These are phyloP conservation scores for Leucoraja ocellata DNA, from an alignment of 2,797 vertebrate species.

Conservation along the genomic window DNA sequence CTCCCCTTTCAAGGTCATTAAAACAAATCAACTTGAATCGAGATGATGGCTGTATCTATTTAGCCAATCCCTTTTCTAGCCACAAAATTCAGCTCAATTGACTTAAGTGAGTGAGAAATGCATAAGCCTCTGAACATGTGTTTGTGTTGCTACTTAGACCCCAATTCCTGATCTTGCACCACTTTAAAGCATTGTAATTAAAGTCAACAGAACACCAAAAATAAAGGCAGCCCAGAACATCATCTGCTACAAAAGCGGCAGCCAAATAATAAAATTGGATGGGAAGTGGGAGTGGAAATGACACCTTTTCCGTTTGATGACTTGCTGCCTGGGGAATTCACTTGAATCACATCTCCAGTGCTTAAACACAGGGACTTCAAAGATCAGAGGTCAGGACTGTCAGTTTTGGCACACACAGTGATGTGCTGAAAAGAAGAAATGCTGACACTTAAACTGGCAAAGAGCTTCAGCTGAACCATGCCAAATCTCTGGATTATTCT, in stretches of 20 bases:
- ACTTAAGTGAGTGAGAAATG: neutral
- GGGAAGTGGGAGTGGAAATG: slow-evolving; percentile 34
- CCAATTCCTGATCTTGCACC: neutral
- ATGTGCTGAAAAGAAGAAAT: slow-evolving; percentile 32
- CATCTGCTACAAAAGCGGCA: slow-evolving; percentile 21
- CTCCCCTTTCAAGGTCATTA: neutral
- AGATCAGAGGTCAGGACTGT: slow-evolving; percentile 33
- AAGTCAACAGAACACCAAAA: slow-evolving; percentile 22
- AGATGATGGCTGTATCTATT: neutral
- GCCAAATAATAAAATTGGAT: slow-evolving; percentile 13
- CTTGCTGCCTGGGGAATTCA: slow-evolving; percentile 22
- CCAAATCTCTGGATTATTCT: slow-evolving; percentile 31
- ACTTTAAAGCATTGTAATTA: neutral
- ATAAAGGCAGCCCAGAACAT: neutral
- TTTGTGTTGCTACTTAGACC: neutral
- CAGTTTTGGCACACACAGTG: slow-evolving; percentile 23
- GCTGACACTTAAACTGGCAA: slow-evolving; percentile 16
- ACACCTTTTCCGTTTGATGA: slow-evolving; percentile 37
- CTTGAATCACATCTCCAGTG: slow-evolving; percentile 16
- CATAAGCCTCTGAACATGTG: neutral
- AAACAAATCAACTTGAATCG: neutral
- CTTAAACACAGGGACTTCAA: slow-evolving; percentile 17
- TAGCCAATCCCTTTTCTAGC: neutral
- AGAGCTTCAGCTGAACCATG: neutral
- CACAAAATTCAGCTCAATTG: neutral